phyloP scores from a whole-genome alignment of 2,797 vertebrate species.

The Fistularia commersonii region DNA sequence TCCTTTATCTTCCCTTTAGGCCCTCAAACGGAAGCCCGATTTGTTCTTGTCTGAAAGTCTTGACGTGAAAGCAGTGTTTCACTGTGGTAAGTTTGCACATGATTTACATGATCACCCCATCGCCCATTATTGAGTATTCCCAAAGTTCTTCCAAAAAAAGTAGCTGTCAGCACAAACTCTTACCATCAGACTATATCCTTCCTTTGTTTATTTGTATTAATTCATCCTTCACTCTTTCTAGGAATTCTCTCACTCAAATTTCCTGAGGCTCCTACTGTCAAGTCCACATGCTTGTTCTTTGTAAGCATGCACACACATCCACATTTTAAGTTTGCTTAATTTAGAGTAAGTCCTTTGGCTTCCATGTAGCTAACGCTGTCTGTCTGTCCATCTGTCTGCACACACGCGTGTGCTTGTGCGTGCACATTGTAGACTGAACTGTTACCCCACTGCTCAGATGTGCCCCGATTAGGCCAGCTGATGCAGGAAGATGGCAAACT shows the following conservation, averaged over 20 bases:
- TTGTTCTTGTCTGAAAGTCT: slow-evolving; percentile 94
- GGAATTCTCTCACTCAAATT: slow-evolving; percentile 97
- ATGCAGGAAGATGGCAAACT: slow-evolving; percentile 91
- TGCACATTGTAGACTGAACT: slow-evolving; percentile 83
- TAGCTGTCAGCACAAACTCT: too few relatives aligned
- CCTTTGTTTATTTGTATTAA: slow-evolving; percentile 19
- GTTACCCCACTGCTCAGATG: slow-evolving; percentile 89
- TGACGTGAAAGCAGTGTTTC: slow-evolving; percentile 96
- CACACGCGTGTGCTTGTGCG: slow-evolving; percentile 8
- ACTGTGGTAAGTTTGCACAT: slow-evolving; percentile 88
- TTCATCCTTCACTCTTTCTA: slow-evolving; percentile 51
- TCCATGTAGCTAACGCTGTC: neutral
- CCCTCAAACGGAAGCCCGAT: slow-evolving; percentile 97
- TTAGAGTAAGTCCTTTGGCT: too few relatives aligned
- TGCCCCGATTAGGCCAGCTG: slow-evolving; percentile 86
- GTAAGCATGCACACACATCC: slow-evolving; percentile 74
- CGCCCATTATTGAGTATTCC: slow-evolving; percentile 8
- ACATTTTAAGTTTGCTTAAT: neutral
- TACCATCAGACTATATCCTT: slow-evolving; percentile 10
- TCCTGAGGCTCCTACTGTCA: slow-evolving; percentile 95
- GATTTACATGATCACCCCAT: slow-evolving; percentile 10
- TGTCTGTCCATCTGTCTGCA: neutral
- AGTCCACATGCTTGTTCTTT: slow-evolving; percentile 96
- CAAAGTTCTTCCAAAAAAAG: neutral
- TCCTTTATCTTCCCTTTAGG: slow-evolving; percentile 86